Base-by-base conservation (phyloP, 2,888 invertebrate species). In the Micoletzkya japonica region DNA sequence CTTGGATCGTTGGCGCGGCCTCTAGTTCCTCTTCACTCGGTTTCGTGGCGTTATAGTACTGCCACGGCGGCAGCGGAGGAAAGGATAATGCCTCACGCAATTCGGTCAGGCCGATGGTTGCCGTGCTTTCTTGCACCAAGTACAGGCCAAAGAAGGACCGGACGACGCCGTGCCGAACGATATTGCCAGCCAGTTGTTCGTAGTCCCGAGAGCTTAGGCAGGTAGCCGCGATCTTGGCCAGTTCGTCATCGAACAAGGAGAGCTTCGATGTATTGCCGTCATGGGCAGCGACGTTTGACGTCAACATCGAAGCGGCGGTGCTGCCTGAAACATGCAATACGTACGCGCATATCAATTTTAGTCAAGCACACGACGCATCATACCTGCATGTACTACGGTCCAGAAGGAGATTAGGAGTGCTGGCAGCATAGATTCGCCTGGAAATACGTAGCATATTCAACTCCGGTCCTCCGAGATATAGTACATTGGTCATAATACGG, bases 1-100 rank as follows among this genome's bases (percentile, higher is more conserved):
- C 73, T 39, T 74, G 71, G 20, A 74, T 28, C 39, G 71, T 70
- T 17, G 49, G 39, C 4, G 73, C 63, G 37, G 71, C 60, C 70
- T 37, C 39, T 24, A 73, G 52, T 44, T 71, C 71, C 1, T 6
- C 34, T 28, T 37, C 70, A 63, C 63, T 64, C 17, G 70, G 70
- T 1, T 54, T 36, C 20, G 58, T 59, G 1, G 4, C 20, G 37
- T 64, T 70, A 28, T 49, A 64, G 63, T 20, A 37, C 39, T 36
- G 6, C 70, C 70, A 70, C 20, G 64, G 64, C 4, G 36, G 26
- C 1, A 37, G 54, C 4, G 50, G 50, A 2, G 49, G 17, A n/a
- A 70, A 70, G n/a, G 26, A 32, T 3, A 70, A 44, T 37, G 54
- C 30, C 36, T 17, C 36, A 2, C 70, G 63, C 44, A 70, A 28